Base-by-base conservation (phyloP, 1,140 invertebrate genomes). In the Zelostemma sp. region DNA sequence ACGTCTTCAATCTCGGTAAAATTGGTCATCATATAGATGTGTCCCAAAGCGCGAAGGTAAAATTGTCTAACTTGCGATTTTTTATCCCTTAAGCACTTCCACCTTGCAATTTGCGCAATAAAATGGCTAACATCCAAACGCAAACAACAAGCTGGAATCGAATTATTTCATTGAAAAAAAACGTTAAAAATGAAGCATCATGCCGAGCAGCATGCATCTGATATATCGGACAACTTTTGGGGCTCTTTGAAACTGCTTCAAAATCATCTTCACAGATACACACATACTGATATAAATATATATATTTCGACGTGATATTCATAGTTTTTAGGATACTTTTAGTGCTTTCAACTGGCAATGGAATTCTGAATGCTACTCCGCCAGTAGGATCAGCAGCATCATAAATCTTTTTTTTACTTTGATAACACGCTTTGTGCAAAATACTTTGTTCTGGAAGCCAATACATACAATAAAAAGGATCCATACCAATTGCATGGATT, bases 381-480 rank as follows among this genome's bases (percentile, higher is more conserved):
- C 66, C 66, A 11, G 66, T 63, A 8, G 66, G 58, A 38, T 68
- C 66, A 21, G 43, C 40, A 12, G n/a, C 11, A 28, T 50, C 18
- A 35, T 50, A 58, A 14, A 31, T 12, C 11, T 56, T 16, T 11
- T 21, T 1, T 1, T 48, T 17, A 2, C 48, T 49, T 38, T 35
- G 4, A 31, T n/a, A 9, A 18, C 14, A 41, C 1, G 25, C 15
- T 40, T 50, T 49, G 19, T 51, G 35, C 9, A 57, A 1, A n/a
- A 28, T 25, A 9, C 14, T 15, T 28, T 68, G 64, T 25, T 68
- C 57, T n/a, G 18, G 38, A 2, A 35, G 14, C 45, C 50, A 56
- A 45, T 68, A 61, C 12, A 60, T 54, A 50, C 57, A 68, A 50
- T 16, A 68, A 45, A 68, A 68, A 9, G 56, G 51, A 43, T 53